A percentile compares a stretch with the other conserved stretches of the same genome.
Conservation (phyloP, 2,797 vertebrate genomes). For the Chaetophractus vellerosus region DNA sequence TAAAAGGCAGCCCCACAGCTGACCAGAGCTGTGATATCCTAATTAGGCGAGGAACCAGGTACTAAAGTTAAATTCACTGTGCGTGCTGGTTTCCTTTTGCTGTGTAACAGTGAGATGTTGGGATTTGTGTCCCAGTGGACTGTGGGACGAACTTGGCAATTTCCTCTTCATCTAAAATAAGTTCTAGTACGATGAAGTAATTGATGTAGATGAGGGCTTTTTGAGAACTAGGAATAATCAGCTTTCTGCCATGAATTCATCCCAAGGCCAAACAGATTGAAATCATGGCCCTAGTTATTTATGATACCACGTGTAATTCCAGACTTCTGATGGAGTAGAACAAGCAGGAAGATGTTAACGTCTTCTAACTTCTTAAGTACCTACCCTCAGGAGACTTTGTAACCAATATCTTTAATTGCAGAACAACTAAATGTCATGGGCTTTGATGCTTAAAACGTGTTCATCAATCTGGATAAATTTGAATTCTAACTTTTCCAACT, state of each 20-base stretch:
- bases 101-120: not conserved
- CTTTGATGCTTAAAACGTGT: constrained; percentile 24
- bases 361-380: not conserved
- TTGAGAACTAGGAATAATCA: constrained; percentile 23
- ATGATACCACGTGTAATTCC: not conserved
- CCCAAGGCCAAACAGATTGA: constrained; percentile 13
- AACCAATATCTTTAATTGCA: not conserved
- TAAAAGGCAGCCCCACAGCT: not conserved
- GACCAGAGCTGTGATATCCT: not conserved
- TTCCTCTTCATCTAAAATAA: constrained; percentile 44
- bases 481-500: constrained; percentile 14
- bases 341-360: not conserved
- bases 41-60: constrained; percentile 10
- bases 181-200: constrained; percentile 43
- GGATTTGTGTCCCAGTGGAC: not conserved
- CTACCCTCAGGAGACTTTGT: not conserved
- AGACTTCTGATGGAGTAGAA: not conserved
- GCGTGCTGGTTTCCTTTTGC: not conserved
- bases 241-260: constrained; percentile 34
- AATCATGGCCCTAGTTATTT: constrained; percentile 19
- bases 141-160: constrained; percentile 16
- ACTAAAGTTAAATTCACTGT: not conserved
- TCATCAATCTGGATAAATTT: constrained; percentile 5
- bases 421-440: not conserved
- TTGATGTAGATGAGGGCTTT: constrained; percentile 3